These are phyloP conservation scores for Myxocyprinus asiaticus DNA, from an alignment of 2,113 vertebrate species.

Conservation along the genomic window DNA sequence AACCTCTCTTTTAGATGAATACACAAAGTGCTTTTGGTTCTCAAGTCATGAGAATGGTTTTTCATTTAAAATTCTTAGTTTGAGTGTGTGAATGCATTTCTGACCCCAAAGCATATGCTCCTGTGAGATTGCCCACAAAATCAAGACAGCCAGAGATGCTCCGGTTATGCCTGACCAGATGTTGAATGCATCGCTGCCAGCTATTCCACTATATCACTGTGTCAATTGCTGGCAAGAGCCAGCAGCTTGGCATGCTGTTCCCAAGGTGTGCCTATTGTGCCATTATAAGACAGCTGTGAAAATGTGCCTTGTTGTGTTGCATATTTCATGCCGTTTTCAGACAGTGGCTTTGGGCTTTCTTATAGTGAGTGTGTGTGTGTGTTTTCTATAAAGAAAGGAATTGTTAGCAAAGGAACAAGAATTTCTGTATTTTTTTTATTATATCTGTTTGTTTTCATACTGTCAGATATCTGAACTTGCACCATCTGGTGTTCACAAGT, in stretches of 20 bases:
- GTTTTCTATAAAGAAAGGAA: no score
- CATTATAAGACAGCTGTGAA: slow-evolving; percentile 19
- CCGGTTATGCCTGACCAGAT: background rate
- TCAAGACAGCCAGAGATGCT: background rate
- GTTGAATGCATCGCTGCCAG: slow-evolving; percentile 8
- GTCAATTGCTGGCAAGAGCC: slow-evolving; percentile 9
- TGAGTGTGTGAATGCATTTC: slow-evolving; percentile 21
- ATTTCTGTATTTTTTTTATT: no score
- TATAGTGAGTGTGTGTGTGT: no score
- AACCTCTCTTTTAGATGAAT: background rate
- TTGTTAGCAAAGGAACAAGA: no score
- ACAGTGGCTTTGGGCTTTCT: background rate
- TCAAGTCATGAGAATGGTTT: background rate
- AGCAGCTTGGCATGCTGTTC: slow-evolving; percentile 16
- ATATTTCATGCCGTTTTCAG: slow-evolving; percentile 32
- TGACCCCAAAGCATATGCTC: slow-evolving; percentile 36
- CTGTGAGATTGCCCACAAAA: slow-evolving; percentile 7
- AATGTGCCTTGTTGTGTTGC: slow-evolving; percentile 22
- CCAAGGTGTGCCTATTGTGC: slow-evolving; percentile 25
- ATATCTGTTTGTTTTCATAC: no score
- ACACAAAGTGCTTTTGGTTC: background rate
- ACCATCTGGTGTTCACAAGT: slow-evolving; percentile 18
- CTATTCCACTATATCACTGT: background rate
- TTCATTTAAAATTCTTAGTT: slow-evolving; percentile 23
- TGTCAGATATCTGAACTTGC: background rate